Evolutionary conservation across 2,888 invertebrate species (phyloP), one percentile per base, ranked within the genome.

Genomic region (Salpingus planirostris): DNA sequence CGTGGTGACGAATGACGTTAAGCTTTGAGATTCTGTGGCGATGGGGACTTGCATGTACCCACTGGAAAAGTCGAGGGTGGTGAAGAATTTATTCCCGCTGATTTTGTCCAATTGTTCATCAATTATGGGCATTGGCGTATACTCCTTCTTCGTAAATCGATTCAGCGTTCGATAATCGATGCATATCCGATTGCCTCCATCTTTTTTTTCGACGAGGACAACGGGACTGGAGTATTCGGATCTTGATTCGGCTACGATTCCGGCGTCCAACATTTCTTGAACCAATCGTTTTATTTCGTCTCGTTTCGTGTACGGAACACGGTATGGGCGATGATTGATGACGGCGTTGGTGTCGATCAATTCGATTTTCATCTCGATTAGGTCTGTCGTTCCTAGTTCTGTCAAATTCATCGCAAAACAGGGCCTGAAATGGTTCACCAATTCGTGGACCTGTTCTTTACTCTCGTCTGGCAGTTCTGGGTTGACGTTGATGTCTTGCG

Each of bases 301-400:
- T 7, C 21, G 21, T 18, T 18, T 6, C 6, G 8, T 8, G 21
- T 18, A 18, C 8, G 21, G 21, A 8, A 24, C 11, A 10, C 24
- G 24, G 10, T 24, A 24, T 24, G 24, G 21, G 18, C 15, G 21
- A 15, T 28, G 18, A 15, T 15, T 28, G 15, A 28, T 6, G n/a
- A 15, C 12, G 3, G 21, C 10, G 14, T n/a, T 4, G 18, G 10
- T 11, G 7, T 29, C 12, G 3, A n/a, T 29, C n/a, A 29, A 22
- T 22, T 23, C 29, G 13, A 29, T 23, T 28, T 28, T 28, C 29
- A 22, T 28, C 8, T 11, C 11, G 13, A 18, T 21, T 21, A 22
- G 8, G n/a, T 28, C 12, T 7, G 29, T 28, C 14, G 10, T 28
- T 6, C 22, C 22, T n/a, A 28, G 21, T 13, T 26, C 26, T 11